Evolutionary conservation across 2,888 invertebrate species (phyloP).

Genomic region (Gastracanthus pulcherrimus): DNA sequence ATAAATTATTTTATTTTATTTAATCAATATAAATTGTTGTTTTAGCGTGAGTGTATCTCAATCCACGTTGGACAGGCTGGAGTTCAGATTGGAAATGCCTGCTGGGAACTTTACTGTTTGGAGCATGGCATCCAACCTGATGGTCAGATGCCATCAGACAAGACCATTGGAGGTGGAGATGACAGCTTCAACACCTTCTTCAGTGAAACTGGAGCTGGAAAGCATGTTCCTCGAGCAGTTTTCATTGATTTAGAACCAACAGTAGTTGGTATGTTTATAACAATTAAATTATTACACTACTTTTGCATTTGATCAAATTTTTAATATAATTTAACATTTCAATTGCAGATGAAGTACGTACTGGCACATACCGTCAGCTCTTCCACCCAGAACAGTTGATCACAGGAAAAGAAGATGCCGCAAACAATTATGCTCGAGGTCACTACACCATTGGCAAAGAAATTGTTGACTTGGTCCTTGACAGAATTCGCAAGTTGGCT

Average conservation of each 20-base stretch:
- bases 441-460: conserved; percentile 98
- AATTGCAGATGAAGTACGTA: conserved; percentile 89
- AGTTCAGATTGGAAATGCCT: conserved; percentile 93
- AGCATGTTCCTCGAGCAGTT: conserved; percentile 95
- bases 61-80: conserved; percentile 90
- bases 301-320: neutral
- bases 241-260: conserved; percentile 98
- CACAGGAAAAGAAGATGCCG: conserved; percentile 97
- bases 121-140: conserved; percentile 95
- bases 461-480: conserved; percentile 93
- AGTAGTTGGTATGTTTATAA: conserved; percentile 85
- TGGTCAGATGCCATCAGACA: conserved; percentile 96
- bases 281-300: neutral
- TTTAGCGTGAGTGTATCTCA: conserved; percentile 88
- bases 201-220: conserved; percentile 96
- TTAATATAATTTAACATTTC: neutral
- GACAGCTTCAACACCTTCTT: conserved; percentile 97
- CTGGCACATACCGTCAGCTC: conserved; percentile 95
- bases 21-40: no score
- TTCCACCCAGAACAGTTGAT: conserved; percentile 98
- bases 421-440: conserved; percentile 98
- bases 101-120: conserved; percentile 92
- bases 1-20: neutral
- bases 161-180: conserved; percentile 92
- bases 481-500: conserved; percentile 90